phyloP scores from a whole-genome alignment of 2,888 invertebrate species.

The Serripes groenlandicus region DNA sequence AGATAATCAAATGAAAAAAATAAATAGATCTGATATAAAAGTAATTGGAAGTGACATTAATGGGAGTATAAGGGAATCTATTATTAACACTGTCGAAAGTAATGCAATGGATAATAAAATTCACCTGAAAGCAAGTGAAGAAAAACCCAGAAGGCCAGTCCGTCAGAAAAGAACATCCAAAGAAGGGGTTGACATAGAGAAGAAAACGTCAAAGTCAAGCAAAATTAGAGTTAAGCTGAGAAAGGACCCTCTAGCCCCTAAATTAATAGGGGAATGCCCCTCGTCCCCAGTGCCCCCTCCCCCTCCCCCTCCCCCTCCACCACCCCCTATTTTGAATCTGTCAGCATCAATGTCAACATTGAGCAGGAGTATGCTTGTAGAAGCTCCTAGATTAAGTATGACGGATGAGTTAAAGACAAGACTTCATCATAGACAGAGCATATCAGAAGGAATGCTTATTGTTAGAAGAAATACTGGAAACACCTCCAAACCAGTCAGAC shows the following conservation, averaged over 20 bases:
- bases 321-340: constrained; percentile 38
- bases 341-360: constrained; percentile 20
- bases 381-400: constrained; percentile 49
- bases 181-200: not conserved
- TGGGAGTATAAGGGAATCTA: not conserved
- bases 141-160: too few species aligned
- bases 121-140: not conserved
- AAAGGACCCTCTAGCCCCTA: constrained; percentile 56
- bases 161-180: not conserved
- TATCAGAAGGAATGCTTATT: constrained; percentile 45
- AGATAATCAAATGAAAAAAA: not conserved
- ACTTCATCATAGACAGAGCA: constrained; percentile 49
- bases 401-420: constrained; percentile 58
- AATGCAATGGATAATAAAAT: not conserved
- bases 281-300: constrained; percentile 68
- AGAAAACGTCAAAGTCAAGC: not conserved
- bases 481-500: constrained; percentile 11
- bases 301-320: constrained; percentile 68
- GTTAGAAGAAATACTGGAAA: constrained; percentile 17
- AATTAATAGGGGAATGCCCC: constrained; percentile 20
- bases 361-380: constrained; percentile 37
- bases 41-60: not conserved
- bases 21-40: not conserved
- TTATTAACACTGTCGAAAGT: not conserved
- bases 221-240: constrained; percentile 55